Evolutionary conservation across 1,140 invertebrate species (phyloP).

Genomic region (Parasteatoda tepidariorum): DNA sequence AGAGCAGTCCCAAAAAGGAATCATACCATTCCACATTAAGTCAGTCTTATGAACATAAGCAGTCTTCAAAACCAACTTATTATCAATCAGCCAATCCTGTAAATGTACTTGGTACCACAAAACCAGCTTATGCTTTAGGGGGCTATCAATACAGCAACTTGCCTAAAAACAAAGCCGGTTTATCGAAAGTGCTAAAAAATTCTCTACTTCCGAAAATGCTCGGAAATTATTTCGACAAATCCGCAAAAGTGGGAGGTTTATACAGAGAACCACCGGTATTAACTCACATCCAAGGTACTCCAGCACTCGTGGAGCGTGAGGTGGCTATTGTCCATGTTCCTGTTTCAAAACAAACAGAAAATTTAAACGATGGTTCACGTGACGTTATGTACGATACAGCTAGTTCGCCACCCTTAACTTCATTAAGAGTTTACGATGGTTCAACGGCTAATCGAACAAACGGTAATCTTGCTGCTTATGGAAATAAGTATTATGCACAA

Average conservation of each 20-base stretch:
- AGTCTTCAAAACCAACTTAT: too few species aligned
- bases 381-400: neutral
- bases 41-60: too few species aligned
- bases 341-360: neutral
- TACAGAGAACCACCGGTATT: conserved; percentile 13
- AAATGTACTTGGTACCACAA: neutral
- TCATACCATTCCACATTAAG: too few species aligned
- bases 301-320: conserved; percentile 25
- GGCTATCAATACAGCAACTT: neutral
- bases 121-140: neutral
- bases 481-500: too few species aligned
- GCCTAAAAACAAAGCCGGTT: neutral
- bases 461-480: too few species aligned
- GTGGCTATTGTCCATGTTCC: conserved; percentile 40
- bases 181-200: neutral
- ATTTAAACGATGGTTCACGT: neutral
- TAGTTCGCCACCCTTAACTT: conserved; percentile 25
- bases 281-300: conserved; percentile 17
- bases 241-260: neutral
- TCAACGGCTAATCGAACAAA: too few species aligned
- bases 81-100: too few species aligned
- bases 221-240: neutral
- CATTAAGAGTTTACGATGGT: too few species aligned
- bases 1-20: too few species aligned
- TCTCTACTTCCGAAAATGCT: conserved; percentile 16